Conservation (phyloP, 2,113 vertebrate species). For the Seriola rivoliana region DNA sequence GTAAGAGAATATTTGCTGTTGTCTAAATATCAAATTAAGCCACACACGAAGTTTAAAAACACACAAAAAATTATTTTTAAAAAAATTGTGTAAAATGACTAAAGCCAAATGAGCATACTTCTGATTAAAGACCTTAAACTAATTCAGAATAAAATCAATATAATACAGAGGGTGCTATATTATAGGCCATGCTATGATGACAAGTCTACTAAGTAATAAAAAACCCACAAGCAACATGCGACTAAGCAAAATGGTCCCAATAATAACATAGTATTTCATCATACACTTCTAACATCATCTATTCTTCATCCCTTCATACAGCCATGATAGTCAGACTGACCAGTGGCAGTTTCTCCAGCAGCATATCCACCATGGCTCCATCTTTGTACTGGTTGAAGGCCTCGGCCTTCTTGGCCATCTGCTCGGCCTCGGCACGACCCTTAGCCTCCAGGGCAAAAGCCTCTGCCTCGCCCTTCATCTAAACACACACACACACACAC, state of each 20-base stretch:
- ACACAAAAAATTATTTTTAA: too few relatives aligned
- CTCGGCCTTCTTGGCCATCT: conserved; percentile 94
- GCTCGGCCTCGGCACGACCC: conserved; percentile 91
- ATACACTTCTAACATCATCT: not conserved
- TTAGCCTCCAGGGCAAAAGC: conserved; percentile 90
- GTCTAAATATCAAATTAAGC: too few relatives aligned
- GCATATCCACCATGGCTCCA: conserved; percentile 94
- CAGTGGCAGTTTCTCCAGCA: conserved; percentile 92
- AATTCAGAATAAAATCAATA: not conserved
- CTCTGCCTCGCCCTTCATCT: conserved; percentile 92
- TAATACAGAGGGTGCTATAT: not conserved
- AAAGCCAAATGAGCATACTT: not conserved
- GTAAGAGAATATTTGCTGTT: too few relatives aligned
- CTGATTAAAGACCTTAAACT: not conserved
- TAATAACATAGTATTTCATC: not conserved
- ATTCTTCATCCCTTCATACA: not conserved
- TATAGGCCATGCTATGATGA: not conserved
- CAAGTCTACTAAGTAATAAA: not conserved
- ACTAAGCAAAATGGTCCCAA: not conserved
- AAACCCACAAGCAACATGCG: not conserved
- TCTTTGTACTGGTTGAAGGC: conserved; percentile 93
- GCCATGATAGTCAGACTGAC: conserved; percentile 72
- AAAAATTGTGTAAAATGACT: not conserved
- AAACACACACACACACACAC: conserved; percentile 30
- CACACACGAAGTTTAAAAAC: too few relatives aligned